Conservation (phyloP, 2,888 invertebrate genomes). For the Serrognathus titanus region DNA sequence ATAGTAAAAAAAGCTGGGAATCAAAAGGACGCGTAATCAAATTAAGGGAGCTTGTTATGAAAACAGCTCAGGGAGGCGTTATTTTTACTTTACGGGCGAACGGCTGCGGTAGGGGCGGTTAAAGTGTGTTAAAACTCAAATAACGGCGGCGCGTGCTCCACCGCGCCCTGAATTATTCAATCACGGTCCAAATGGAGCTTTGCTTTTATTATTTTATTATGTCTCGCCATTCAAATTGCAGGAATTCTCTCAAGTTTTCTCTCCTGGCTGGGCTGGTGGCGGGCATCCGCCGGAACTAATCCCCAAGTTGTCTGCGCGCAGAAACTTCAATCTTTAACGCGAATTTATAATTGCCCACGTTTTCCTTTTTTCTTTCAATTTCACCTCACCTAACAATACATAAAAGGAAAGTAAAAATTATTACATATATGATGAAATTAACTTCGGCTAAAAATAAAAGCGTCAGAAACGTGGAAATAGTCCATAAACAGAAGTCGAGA, state of each 20-base stretch:
- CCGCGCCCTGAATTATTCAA: slow-evolving; percentile 38
- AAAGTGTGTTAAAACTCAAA: slow-evolving; percentile 38
- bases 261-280: slow-evolving; percentile 7
- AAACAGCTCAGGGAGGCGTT: slow-evolving; percentile 20
- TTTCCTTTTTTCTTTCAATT: slow-evolving; percentile 8
- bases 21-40: slow-evolving; percentile 21
- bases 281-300: slow-evolving; percentile 30
- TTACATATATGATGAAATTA: too few species aligned
- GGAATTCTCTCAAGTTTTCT: slow-evolving; percentile 31
- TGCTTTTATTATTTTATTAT: slow-evolving; percentile 39
- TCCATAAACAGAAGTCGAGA: neutral
- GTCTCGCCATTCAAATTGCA: slow-evolving; percentile 36
- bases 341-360: slow-evolving; percentile 37
- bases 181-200: slow-evolving; percentile 33
- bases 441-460: neutral
- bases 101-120: slow-evolving; percentile 25
- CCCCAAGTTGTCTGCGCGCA: slow-evolving; percentile 30
- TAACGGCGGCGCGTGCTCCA: slow-evolving; percentile 33
- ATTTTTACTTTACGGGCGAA: slow-evolving; percentile 29
- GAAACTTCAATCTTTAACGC: slow-evolving; percentile 33
- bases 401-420: too few species aligned
- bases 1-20: slow-evolving; percentile 8
- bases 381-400: neutral
- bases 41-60: slow-evolving; percentile 18
- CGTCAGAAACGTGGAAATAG: neutral